Evolutionary conservation across 2,113 vertebrate species (phyloP).

Genomic region (Pao palembangensis): DNA sequence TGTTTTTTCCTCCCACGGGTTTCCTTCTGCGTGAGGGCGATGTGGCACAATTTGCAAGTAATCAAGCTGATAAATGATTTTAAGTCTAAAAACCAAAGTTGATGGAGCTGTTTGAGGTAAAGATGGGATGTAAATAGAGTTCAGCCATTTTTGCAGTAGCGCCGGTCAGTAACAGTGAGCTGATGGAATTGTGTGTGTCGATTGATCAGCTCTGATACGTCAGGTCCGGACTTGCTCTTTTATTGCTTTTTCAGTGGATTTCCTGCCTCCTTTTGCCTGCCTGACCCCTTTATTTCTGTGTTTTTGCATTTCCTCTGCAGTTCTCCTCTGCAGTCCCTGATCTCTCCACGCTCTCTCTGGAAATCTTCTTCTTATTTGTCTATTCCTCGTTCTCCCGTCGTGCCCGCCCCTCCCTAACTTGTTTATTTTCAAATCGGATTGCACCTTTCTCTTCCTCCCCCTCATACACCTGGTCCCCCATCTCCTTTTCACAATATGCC

Average conservation of each 20-base stretch:
- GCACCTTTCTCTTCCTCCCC: slow-evolving; percentile 16
- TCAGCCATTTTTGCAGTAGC: too few relatives aligned
- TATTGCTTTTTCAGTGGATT: slow-evolving; percentile 30
- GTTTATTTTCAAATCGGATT: slow-evolving; percentile 55
- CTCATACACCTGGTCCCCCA: slow-evolving; percentile 42
- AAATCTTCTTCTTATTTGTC: slow-evolving; percentile 52
- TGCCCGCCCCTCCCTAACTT: slow-evolving; percentile 24
- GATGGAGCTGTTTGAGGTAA: too few relatives aligned
- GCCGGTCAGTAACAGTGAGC: too few relatives aligned
- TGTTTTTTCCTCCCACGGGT: too few relatives aligned
- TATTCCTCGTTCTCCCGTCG: slow-evolving; percentile 7
- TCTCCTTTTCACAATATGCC: slow-evolving; percentile 28
- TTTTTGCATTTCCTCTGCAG: neutral
- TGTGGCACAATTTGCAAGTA: too few relatives aligned
- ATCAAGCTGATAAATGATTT: too few relatives aligned
- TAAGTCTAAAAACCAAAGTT: too few relatives aligned
- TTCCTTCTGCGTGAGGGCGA: too few relatives aligned
- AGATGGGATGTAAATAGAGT: too few relatives aligned
- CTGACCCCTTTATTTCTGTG: neutral
- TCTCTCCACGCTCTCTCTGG: slow-evolving; percentile 25
- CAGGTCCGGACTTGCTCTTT: neutral
- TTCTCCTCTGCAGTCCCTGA: slow-evolving; percentile 1
- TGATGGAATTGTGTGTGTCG: neutral
- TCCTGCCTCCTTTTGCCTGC: slow-evolving; percentile 21
- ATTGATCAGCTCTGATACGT: neutral